A percentile compares a stretch with the other conserved stretches of the same genome.
phyloP scores from a whole-genome alignment of 2,797 vertebrate genomes.

The Phoeniculus purpureus region DNA sequence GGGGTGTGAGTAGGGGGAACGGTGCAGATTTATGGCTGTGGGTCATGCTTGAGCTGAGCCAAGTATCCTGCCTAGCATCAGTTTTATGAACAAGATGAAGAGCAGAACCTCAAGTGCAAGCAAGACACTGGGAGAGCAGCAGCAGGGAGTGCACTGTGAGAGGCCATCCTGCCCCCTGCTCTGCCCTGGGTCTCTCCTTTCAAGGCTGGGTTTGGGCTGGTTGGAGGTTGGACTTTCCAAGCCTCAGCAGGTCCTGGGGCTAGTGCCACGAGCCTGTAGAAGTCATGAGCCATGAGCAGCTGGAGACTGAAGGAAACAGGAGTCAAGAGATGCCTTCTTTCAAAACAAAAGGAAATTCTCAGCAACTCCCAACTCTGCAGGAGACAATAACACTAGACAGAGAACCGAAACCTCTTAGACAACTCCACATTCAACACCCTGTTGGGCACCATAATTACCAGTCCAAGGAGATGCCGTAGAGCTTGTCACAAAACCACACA shows the following conservation, averaged over 20 bases:
- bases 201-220: not conserved
- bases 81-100: slow-evolving; percentile 56
- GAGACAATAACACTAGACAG: not conserved
- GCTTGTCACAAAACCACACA: not conserved
- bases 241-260: not conserved
- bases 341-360: slow-evolving; percentile 23
- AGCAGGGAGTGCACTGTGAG: not conserved
- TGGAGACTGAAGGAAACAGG: not conserved
- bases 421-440: not conserved
- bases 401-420: slow-evolving; percentile 6
- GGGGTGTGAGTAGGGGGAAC: slow-evolving; percentile 16
- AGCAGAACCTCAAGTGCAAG: slow-evolving; percentile 36
- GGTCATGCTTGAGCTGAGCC: slow-evolving; percentile 45
- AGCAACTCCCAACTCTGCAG: not conserved
- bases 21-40: slow-evolving; percentile 59
- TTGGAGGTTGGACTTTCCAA: not conserved
- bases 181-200: not conserved
- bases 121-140: not conserved
- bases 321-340: not conserved
- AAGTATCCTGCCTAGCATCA: slow-evolving; percentile 63
- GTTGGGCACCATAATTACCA: not conserved
- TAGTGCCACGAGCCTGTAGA: not conserved
- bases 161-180: not conserved
- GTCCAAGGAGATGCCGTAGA: not conserved
- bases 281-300: not conserved